A percentile compares a stretch with the other conserved stretches of the same genome.
These are phyloP conservation scores for Pygoscelis adeliae DNA, from an alignment of 2,113 vertebrate species.

Conservation along the genomic window DNA sequence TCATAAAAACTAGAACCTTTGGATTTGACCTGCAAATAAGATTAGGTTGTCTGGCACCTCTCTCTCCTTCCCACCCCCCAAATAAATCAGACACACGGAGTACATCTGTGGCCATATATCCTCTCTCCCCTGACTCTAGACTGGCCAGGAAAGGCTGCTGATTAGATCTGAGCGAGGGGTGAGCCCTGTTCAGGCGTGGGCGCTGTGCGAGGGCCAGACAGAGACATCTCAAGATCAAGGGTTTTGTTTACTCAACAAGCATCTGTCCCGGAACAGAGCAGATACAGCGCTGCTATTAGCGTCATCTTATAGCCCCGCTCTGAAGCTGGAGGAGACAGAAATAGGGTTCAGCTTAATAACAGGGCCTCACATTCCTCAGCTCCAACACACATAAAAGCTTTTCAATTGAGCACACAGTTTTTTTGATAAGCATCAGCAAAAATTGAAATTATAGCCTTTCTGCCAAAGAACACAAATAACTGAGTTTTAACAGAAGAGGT, in stretches of 20 bases:
- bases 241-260: background rate
- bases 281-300: background rate
- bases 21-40: background rate
- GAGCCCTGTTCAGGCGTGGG: background rate
- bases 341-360: background rate
- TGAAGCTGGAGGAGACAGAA: background rate
- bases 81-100: background rate
- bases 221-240: background rate
- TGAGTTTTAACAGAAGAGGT: background rate
- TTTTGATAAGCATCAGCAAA: constrained; percentile 18
- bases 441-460: constrained; percentile 30
- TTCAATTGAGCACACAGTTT: background rate
- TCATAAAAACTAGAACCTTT: background rate
- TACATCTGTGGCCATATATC: background rate
- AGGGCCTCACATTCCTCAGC: background rate
- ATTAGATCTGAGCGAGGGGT: fast-evolving
- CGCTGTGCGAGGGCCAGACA: background rate
- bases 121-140: background rate
- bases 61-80: background rate
- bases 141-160: background rate
- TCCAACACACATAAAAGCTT: constrained; percentile 6
- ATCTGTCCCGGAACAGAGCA: background rate
- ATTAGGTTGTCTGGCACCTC: background rate
- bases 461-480: background rate
- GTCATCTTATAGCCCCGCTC: fast-evolving